Percentiles rank a stretch among this genome's conserved stretches.
Evolutionary conservation across 2,888 invertebrate species (phyloP).

Genomic region (Mycalesis mineus): DNA sequence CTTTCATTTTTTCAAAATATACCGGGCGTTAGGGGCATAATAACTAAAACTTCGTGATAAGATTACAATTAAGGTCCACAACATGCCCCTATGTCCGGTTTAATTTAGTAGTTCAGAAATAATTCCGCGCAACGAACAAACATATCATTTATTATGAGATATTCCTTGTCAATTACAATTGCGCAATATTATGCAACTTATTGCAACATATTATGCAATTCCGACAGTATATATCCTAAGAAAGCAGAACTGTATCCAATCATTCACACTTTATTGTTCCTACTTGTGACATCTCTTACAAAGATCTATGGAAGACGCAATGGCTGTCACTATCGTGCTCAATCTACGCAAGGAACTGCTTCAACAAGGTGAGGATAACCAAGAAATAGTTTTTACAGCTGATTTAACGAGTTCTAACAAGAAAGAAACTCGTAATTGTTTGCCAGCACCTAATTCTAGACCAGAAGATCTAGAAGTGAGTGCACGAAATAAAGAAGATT

Average conservation of each 20-base stretch:
- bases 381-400: constrained; percentile 9
- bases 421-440: not conserved
- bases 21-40: too few relatives aligned
- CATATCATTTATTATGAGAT: constrained; percentile 9
- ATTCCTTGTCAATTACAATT: constrained; percentile 15
- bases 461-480: not conserved
- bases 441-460: not conserved
- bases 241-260: not conserved
- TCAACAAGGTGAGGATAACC: constrained; percentile 13
- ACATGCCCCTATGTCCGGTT: too few relatives aligned
- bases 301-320: not conserved
- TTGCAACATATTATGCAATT: constrained; percentile 25
- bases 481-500: not conserved
- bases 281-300: not conserved
- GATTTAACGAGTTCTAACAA: not conserved
- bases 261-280: not conserved
- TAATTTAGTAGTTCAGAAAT: too few relatives aligned
- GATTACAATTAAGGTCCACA: too few relatives aligned
- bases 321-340: constrained; percentile 15
- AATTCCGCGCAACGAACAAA: not conserved
- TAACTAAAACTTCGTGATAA: too few relatives aligned
- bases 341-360: constrained; percentile 6
- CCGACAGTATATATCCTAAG: not conserved
- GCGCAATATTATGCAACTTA: constrained; percentile 20
- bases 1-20: too few relatives aligned